Evolutionary conservation across 92 coral and sea anemone genomes (phyloP), one percentile per base, ranked within the genome.

Genomic region (Palythoa caribaeorum): DNA sequence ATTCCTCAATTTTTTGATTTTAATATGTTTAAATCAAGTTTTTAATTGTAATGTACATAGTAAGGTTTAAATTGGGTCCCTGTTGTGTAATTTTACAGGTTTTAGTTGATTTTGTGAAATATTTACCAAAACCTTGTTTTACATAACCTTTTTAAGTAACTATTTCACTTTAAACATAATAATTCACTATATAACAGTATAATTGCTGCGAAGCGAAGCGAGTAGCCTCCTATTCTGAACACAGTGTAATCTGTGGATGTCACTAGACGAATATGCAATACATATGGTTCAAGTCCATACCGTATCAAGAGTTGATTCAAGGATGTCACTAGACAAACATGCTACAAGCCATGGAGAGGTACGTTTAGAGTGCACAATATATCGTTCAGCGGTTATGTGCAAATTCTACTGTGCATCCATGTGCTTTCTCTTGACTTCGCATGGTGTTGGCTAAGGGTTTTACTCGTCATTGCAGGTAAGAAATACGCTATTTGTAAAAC

Each of bases 351-450:
- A 57, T 57, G 65, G 65, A 57, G 65, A 57, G 65, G 65, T 57
- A 57, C 65, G 3, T 57, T 57, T 57, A 57, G 65, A 57, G 65
- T 15, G 65, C 65, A 19, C 48, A 44, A 44, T 44, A 44, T 44
- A 44, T 44, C 48, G 48, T 44, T 44, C 48, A 44, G 48, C 48
- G 65, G 65, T 57, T 57, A 57, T 57, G 65, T 16, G 37, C 72
- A 68, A 68, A 19, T 28, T 68, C 38, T 68, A 68, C 37, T 68
- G 72, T 39, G 72, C 72, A 68, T 68, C 72, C 79, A 44, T 52
- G 79, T 75, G 79, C 79, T 75, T 68, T 68, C 72, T 68, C 72
- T 68, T 68, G 72, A 68, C 72, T 19, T 68, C 72, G 72, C 72
- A 28, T 28, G 37, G 36, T 68, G 72, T 20, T 68, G 37, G 72